A percentile compares a stretch with the other conserved stretches of the same genome.
Conservation (phyloP, 2,888 invertebrate genomes). For the Eubasilissa splendida region DNA sequence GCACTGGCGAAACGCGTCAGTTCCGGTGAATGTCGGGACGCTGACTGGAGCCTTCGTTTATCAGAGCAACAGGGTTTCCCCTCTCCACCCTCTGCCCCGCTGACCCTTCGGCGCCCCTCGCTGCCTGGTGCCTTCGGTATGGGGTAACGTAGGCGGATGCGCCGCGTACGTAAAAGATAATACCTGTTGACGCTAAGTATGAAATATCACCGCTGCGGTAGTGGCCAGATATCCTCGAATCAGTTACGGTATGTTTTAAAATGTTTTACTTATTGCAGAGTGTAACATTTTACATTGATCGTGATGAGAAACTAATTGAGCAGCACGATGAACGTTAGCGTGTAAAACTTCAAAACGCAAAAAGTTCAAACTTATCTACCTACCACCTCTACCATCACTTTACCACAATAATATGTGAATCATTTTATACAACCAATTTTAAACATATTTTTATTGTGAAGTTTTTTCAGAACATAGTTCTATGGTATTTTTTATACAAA, state of each 20-base stretch:
- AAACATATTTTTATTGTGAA: too few species aligned
- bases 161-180: constrained; percentile 26
- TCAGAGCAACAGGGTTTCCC: constrained; percentile 60
- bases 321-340: too few species aligned
- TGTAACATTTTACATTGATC: not conserved
- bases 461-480: too few species aligned
- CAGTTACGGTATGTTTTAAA: not conserved
- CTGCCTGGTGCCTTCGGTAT: constrained; percentile 64
- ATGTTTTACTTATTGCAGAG: not conserved
- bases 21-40: constrained; percentile 29
- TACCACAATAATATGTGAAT: too few species aligned
- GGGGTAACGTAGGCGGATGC: constrained; percentile 60
- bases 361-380: too few species aligned
- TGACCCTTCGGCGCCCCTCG: constrained; percentile 61
- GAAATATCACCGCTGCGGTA: constrained; percentile 10
- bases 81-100: constrained; percentile 59
- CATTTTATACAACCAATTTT: too few species aligned
- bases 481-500: too few species aligned
- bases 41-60: constrained; percentile 42
- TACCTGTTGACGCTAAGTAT: constrained; percentile 42
- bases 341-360: too few species aligned
- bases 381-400: too few species aligned
- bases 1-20: not conserved
- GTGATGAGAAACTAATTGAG: not conserved
- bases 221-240: constrained; percentile 13